Evolutionary conservation across 2,888 invertebrate genomes (phyloP), one percentile per base, ranked within the genome.

Genomic region (Eupithecia inturbata): DNA sequence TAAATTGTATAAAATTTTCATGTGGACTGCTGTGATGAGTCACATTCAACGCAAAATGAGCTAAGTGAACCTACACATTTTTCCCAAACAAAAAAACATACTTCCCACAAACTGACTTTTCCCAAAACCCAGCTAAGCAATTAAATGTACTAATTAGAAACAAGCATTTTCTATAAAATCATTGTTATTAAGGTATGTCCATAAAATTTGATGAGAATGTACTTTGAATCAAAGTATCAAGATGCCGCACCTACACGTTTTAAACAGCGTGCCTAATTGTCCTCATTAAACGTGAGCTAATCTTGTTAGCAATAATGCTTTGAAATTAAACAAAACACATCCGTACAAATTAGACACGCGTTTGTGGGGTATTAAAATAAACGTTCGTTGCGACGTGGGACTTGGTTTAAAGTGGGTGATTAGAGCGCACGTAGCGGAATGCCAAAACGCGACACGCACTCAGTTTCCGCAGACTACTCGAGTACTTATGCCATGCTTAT

Each of bases 351-450:
- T 90, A 92, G 89, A 89, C 87, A 88, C 87, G 84, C 91, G 88
- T 91, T 92, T 92, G 91, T 86, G 89, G 88, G 81, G 88, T 89
- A 91, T 92, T 91, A 92, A 90, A 92, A 91, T 88, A 90, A 91
- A 92, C 89, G 88, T 87, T 90, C 87, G 81, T 49, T 73, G 83
- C 80, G 82, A 90, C 91, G 92, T 91, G 92, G 88, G 90, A 84
- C 84, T 86, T 85, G 86, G 83, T 87, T 87, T 89, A 91, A 90
- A 91, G 89, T 87, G 87, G 89, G 90, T 90, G 89, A 92, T 92
- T 91, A 92, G 87, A 84, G 83, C 87, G 83, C 91, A 90, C 89
- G 82, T 57, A 80, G 78, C 75, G 82, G 83, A 88, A 89, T 88
- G 87, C 85, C 83, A 85, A 88, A 87, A 87, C 85, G 83, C 82